Percentiles rank a stretch among this genome's conserved stretches.
Evolutionary conservation across 1,140 invertebrate species (phyloP).

Genomic region (Leguminivora glycinivorella): DNA sequence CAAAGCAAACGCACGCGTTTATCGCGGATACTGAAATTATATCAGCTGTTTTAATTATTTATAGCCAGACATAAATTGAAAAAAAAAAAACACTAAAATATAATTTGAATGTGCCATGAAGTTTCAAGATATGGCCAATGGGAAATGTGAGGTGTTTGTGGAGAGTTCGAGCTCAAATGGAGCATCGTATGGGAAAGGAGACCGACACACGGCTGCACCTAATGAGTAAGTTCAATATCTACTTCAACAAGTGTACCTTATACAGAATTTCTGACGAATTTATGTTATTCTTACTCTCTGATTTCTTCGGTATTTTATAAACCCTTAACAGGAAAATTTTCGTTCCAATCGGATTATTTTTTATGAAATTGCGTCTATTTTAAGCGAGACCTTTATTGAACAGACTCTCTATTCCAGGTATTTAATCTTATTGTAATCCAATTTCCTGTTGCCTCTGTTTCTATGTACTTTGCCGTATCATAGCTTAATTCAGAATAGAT

Average conservation of each 20-base stretch:
- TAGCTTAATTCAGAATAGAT: background rate
- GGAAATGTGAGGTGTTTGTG: constrained; percentile 39
- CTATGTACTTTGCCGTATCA: background rate
- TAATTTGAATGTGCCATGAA: constrained; percentile 48
- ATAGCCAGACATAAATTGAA: background rate
- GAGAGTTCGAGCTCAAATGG: constrained; percentile 47
- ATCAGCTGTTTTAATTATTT: constrained; percentile 1
- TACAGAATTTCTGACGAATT: background rate
- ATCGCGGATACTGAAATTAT: background rate
- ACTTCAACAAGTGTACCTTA: background rate
- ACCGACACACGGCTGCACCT: constrained; percentile 69
- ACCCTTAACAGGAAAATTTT: too few relatives aligned
- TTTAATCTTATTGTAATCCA: background rate
- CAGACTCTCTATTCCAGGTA: background rate
- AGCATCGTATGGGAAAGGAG: constrained; percentile 65
- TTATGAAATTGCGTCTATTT: background rate
- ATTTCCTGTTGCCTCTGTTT: background rate
- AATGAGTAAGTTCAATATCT: constrained; percentile 67
- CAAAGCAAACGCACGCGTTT: constrained; percentile 21
- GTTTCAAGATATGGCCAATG: constrained; percentile 59
- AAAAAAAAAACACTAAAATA: background rate
- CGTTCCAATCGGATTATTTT: too few relatives aligned
- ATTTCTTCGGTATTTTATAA: too few relatives aligned
- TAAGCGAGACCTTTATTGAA: background rate
- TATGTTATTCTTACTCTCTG: too few relatives aligned